Base-by-base conservation (phyloP, 1,140 invertebrate genomes). In the Drosophila bocqueti region DNA sequence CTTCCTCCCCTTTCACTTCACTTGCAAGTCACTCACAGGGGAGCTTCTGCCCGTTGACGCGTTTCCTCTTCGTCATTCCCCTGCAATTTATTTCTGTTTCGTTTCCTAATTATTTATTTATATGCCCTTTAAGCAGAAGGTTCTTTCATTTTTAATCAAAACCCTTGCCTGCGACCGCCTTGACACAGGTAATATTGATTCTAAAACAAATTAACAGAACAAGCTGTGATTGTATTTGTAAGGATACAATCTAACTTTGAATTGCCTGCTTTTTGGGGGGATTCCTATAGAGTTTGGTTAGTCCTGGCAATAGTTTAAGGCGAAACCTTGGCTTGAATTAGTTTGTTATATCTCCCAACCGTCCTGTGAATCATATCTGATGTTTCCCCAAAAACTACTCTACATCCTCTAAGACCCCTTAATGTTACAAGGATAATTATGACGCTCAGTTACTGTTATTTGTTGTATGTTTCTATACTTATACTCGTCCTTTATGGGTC, bases 381-480 rank as follows among this genome's bases (percentile, higher is more conserved):
- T 7, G n/a, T 7, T 34, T 52, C 2, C 11, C 29, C 15, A 16
- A 34, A 36, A 55, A 40, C 21, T 55, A 40, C 24, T 24, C 24
- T 24, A 38, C 15, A 55, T 24, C 40, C 34, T 11, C 15, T 15
- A 24, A 21, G 8, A 16, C 16, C 21, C 15, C 10, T 13, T n/a
- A n/a, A 36, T 36, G 31, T 38, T 52, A 21, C 49, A 54, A 64
- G 61, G 50, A 31, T 38, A 65, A 55, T 34, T 31, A 29, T 29
- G n/a, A 45, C 6, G 4, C 29, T 46, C 5, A 43, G 26, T 60
- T 64, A 74, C 58, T 31, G 38, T 34, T 36, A 21, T 54, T 58
- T 80, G 38, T 58, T 64, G 40, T 47, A 68, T 78, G 13, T 40
- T 58, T 74, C 55, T 75, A 21, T 61, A 76, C 61, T 63, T 52